Base-by-base conservation (phyloP, 2,113 vertebrate genomes). In the Pelodiscus sinensis region DNA sequence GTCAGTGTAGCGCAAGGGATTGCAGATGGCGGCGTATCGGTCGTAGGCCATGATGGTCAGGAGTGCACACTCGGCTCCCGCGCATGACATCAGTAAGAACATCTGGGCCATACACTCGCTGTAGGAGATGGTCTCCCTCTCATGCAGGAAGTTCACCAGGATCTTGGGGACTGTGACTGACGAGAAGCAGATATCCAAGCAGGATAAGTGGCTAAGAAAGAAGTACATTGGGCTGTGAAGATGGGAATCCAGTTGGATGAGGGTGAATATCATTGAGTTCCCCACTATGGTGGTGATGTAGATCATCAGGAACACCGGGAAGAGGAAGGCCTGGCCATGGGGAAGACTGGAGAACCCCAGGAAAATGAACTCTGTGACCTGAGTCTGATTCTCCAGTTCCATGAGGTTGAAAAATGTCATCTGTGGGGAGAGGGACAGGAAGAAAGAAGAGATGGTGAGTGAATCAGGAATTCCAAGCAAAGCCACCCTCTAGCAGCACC, bases 181-280 rank as follows among this genome's bases (percentile, higher is more conserved):
- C 0, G 93, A 96, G 24, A 62, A 92, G 83, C 95, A 96, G 3
- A 96, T 87, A 35, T 97, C 94, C 24, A 95, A 35, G 88, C 81
- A 94, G 83, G 96, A 92, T 10, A 95, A 58, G 22, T 96, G 95
- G 19, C 95, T 75, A 16, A 97, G 85, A 58, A 97, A 94, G 62
- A 92, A 96, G 81, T 97, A 97, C 96, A 96, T 96, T 51, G 95
- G 96, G 19, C 84, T 94, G 51, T 90, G 96, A 15, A 97, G 89
- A 1, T 8, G 83, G 22, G 85, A 55, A 9, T 96, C 88, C 91
- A 95, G 79, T 51, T 4, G 44, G 52, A 94, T 57, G 0, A 95
- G 83, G 3, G 3, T 0, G 0, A 96, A 35, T 5, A 94, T 89
- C 6, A 75, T 35, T 0, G 38, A 79, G 60, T 92, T 97, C 7